Conservation (phyloP, 2,797 vertebrate genomes). For the Artibeus lituratus region DNA sequence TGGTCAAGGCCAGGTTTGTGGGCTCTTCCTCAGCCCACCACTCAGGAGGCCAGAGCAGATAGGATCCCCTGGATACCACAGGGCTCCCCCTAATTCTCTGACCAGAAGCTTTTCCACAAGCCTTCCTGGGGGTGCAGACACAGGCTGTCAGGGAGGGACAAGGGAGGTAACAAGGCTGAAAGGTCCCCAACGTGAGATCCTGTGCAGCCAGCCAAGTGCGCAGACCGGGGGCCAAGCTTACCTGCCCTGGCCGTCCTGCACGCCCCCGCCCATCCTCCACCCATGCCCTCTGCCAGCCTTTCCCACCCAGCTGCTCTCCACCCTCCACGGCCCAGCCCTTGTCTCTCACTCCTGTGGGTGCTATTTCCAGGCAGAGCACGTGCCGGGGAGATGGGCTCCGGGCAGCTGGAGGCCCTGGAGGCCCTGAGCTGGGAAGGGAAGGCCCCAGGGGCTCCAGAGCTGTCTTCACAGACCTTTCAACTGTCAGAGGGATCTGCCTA, state of each 20-base stretch:
- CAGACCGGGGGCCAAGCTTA: background rate
- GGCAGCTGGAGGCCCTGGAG: background rate
- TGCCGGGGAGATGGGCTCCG: background rate
- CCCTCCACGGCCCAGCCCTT: background rate
- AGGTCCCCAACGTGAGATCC: background rate
- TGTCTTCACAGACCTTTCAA: conserved; percentile 19
- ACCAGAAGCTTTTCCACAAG: background rate
- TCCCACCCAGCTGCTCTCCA: background rate
- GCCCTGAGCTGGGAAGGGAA: background rate
- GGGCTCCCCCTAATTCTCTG: background rate
- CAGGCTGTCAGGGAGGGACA: background rate
- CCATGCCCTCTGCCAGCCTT: fast-evolving
- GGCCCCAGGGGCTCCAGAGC: background rate
- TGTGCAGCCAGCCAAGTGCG: background rate
- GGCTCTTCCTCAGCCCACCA: background rate
- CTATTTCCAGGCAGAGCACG: background rate
- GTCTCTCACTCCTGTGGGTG: background rate
- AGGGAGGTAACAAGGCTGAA: background rate
- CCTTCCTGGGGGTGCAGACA: background rate
- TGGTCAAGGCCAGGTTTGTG: background rate
- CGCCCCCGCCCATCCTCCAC: too few relatives aligned
- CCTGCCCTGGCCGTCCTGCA: background rate
- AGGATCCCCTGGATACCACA: background rate
- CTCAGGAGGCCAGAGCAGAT: background rate
- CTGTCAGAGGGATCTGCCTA: conserved; percentile 8